These are phyloP conservation scores for Philereme vetulata DNA, from an alignment of 2,888 invertebrate species.

Conservation along the genomic window DNA sequence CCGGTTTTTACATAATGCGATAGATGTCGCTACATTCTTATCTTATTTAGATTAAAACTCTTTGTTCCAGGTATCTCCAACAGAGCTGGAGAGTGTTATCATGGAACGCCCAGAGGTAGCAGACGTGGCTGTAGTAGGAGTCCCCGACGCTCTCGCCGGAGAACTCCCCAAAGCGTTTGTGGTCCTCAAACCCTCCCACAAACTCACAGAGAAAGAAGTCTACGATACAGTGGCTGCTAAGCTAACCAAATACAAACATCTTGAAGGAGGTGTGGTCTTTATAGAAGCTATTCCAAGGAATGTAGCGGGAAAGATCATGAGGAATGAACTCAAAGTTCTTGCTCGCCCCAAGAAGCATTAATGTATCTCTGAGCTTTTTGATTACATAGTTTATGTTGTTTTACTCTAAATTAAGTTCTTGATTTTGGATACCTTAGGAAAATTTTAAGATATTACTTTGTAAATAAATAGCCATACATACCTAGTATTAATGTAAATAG, in stretches of 20 bases:
- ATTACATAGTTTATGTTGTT: not conserved
- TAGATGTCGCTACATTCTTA: no score
- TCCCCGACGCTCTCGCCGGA: conserved; percentile 87
- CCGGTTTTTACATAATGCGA: no score
- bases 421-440: no score
- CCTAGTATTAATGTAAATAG: conserved; percentile 34
- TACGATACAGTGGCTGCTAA: conserved; percentile 84
- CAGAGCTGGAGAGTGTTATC: conserved; percentile 91
- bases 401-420: no score
- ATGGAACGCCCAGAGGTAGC: conserved; percentile 88
- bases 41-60: no score
- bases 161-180: conserved; percentile 91
- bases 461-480: conserved; percentile 27
- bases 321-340: conserved; percentile 86
- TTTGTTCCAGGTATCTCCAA: conserved; percentile 90
- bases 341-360: conserved; percentile 48
- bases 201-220: conserved; percentile 83
- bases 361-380: not conserved
- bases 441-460: conserved; percentile 12
- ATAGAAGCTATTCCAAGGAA: conserved; percentile 89
- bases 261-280: conserved; percentile 88
- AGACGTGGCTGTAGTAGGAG: conserved; percentile 91
- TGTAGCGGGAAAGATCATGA: conserved; percentile 89
- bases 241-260: conserved; percentile 88
- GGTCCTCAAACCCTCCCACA: conserved; percentile 83